Conservation (phyloP, 2,888 invertebrate species). For the Cylindroiulus punctatus region DNA sequence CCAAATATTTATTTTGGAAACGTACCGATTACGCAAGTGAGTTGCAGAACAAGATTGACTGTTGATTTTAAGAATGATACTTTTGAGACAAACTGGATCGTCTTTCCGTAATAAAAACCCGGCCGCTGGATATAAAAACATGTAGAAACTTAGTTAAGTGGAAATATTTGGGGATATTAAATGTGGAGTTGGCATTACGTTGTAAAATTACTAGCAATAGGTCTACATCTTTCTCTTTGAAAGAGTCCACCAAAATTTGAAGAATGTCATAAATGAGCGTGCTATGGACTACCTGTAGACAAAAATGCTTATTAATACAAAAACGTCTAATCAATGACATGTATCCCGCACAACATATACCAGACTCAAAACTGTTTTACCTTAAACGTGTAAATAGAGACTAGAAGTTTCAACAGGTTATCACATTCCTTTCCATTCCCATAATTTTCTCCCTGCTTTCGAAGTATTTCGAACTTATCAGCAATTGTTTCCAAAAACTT, state of each 20-base stretch:
- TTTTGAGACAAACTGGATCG: slow-evolving; percentile 82
- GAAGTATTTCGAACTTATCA: slow-evolving; percentile 74
- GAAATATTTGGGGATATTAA: too few species aligned
- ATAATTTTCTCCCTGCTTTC: slow-evolving; percentile 65
- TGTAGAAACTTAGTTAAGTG: background rate
- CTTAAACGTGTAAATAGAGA: slow-evolving; percentile 89
- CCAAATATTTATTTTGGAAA: background rate
- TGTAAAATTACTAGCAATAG: slow-evolving; percentile 81
- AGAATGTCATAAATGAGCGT: slow-evolving; percentile 83
- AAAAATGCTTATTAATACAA: background rate
- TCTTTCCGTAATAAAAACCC: slow-evolving; percentile 89
- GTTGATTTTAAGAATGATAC: slow-evolving; percentile 67
- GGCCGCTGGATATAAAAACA: slow-evolving; percentile 66
- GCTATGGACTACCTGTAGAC: slow-evolving; percentile 76
- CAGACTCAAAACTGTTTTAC: too few species aligned
- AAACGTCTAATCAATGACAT: too few species aligned
- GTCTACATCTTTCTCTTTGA: slow-evolving; percentile 83
- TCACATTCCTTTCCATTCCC: slow-evolving; percentile 81
- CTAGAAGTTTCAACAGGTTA: slow-evolving; percentile 80
- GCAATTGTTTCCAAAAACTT: slow-evolving; percentile 82
- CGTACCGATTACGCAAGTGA: slow-evolving; percentile 67
- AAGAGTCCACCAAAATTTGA: slow-evolving; percentile 72
- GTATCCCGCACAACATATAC: too few species aligned
- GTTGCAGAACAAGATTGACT: slow-evolving; percentile 65
- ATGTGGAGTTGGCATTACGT: slow-evolving; percentile 64